Evolutionary conservation across 2,113 vertebrate species (phyloP).

Genomic region (Nycticebus coucang): DNA sequence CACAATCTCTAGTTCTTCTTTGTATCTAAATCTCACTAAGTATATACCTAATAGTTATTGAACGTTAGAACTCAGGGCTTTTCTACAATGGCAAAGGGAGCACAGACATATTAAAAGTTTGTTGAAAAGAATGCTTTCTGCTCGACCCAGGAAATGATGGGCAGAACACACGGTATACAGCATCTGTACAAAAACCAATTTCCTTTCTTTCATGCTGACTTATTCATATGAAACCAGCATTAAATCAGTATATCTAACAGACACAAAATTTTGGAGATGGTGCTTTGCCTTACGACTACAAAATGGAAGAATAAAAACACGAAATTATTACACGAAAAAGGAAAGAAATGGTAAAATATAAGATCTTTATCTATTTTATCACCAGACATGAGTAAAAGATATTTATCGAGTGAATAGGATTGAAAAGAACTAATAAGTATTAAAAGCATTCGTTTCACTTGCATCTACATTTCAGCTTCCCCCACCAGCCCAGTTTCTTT

Average conservation of each 20-base stretch:
- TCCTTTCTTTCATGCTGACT: neutral
- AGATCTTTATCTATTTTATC: neutral
- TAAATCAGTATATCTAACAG: neutral
- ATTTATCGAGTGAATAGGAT: neutral
- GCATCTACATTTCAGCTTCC: neutral
- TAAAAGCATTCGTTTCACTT: neutral
- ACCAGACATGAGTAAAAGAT: slow-evolving; percentile 23
- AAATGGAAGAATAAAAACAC: slow-evolving; percentile 30
- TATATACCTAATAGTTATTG: neutral
- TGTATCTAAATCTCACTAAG: neutral
- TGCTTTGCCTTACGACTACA: neutral
- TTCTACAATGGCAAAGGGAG: neutral
- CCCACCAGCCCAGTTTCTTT: neutral
- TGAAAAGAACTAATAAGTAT: slow-evolving; percentile 17
- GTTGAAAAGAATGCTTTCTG: neutral
- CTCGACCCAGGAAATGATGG: slow-evolving; percentile 22
- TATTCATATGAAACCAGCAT: neutral
- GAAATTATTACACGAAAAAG: neutral
- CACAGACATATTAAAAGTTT: neutral
- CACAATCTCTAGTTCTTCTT: neutral
- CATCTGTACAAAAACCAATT: neutral
- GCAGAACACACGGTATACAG: neutral
- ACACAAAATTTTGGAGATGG: neutral
- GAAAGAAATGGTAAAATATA: neutral
- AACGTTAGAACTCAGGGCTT: slow-evolving; percentile 14